Conservation (phyloP, 2,888 invertebrate species). For the Gymnoscelis rufifasciata region DNA sequence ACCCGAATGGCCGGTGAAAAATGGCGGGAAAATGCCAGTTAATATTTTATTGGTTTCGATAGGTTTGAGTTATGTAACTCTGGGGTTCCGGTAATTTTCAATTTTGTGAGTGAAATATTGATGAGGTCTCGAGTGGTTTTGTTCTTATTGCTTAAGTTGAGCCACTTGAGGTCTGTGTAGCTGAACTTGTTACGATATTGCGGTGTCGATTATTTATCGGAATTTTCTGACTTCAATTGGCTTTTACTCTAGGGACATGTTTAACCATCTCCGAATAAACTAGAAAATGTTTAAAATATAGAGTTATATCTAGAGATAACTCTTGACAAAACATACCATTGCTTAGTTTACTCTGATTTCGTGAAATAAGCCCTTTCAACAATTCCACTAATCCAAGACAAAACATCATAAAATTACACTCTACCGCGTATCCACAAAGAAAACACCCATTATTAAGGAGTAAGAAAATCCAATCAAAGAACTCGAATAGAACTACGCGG, state of each 20-base stretch:
- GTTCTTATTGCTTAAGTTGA: slow-evolving; percentile 33
- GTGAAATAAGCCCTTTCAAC: too few species aligned
- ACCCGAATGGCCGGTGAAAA: slow-evolving; percentile 66
- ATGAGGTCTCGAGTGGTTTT: slow-evolving; percentile 48
- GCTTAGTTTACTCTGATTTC: too few species aligned
- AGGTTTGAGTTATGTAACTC: slow-evolving; percentile 71
- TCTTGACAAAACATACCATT: too few species aligned
- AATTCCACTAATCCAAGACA: too few species aligned
- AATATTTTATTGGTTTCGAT: slow-evolving; percentile 77
- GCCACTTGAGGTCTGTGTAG: slow-evolving; percentile 24
- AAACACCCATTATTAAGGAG: too few species aligned
- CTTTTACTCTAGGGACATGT: neutral
- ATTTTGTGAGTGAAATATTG: slow-evolving; percentile 76
- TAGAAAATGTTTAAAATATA: too few species aligned
- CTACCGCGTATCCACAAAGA: too few species aligned
- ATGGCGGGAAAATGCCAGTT: slow-evolving; percentile 71
- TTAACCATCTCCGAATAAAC: too few species aligned
- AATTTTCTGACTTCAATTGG: slow-evolving; percentile 11
- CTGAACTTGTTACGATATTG: slow-evolving; percentile 26
- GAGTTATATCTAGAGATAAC: too few species aligned
- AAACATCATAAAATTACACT: too few species aligned
- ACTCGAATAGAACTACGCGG: too few species aligned
- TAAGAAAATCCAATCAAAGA: too few species aligned
- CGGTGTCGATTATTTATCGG: slow-evolving; percentile 24
- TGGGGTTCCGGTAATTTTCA: slow-evolving; percentile 70